Percentiles rank a stretch among this genome's conserved stretches.
phyloP scores from a whole-genome alignment of 2,888 invertebrate genomes.

The Ametastegia equiseti region DNA sequence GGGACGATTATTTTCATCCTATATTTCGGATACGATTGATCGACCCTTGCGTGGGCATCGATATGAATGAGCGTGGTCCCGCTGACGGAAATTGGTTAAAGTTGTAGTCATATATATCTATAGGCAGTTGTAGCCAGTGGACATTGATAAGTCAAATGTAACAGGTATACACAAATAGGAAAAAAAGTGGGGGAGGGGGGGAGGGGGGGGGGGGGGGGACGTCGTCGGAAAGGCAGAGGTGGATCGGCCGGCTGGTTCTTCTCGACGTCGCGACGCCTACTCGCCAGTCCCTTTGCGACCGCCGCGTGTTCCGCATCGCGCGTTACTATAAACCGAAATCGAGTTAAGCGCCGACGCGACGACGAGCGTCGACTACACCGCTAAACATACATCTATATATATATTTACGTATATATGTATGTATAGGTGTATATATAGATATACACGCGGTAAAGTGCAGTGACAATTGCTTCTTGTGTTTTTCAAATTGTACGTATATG shows the following conservation, averaged over 20 bases:
- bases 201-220: conserved; percentile 24
- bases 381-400: neutral
- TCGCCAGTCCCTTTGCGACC: conserved; percentile 47
- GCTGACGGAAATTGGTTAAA: too few relatives aligned
- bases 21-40: too few relatives aligned
- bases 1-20: too few relatives aligned
- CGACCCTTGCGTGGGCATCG: too few relatives aligned
- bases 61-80: too few relatives aligned
- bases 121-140: neutral
- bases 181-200: conserved; percentile 39
- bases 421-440: too few relatives aligned
- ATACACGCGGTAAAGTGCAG: neutral
- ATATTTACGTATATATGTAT: neutral
- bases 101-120: neutral
- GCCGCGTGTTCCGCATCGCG: conserved; percentile 46
- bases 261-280: conserved; percentile 44
- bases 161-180: conserved; percentile 39
- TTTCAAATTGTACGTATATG: too few relatives aligned
- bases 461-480: neutral
- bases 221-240: conserved; percentile 43
- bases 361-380: neutral
- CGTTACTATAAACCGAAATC: neutral
- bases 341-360: neutral
- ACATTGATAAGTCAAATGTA: conserved; percentile 24
- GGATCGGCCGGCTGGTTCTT: neutral